Percentiles rank a stretch among this genome's conserved stretches.
phyloP scores from a whole-genome alignment of 2,888 invertebrate genomes.

The Conistra vaccinii region DNA sequence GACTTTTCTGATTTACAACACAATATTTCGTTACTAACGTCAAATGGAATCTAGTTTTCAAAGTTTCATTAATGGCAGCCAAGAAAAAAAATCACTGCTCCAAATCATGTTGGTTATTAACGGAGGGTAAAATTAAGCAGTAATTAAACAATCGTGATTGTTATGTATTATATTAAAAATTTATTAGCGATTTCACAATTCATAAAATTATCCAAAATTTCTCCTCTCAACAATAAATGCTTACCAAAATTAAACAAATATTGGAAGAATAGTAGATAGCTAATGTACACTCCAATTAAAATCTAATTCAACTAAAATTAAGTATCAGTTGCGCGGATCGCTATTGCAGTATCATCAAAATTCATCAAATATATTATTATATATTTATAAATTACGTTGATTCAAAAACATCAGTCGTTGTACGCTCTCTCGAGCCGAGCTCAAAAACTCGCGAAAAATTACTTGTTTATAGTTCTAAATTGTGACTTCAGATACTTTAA shows the following conservation, averaged over 20 bases:
- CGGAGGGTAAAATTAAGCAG: not conserved
- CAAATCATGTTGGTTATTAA: not conserved
- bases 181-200: constrained; percentile 72
- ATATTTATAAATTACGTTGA: constrained; percentile 34
- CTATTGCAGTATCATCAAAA: constrained; percentile 23
- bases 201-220: constrained; percentile 72
- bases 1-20: not conserved
- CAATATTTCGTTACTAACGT: not conserved
- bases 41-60: not conserved
- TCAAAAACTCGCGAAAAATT: constrained; percentile 25
- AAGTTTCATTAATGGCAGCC: not conserved
- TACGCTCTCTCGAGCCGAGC: constrained; percentile 8
- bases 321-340: constrained; percentile 48
- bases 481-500: constrained; percentile 52
- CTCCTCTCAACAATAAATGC: constrained; percentile 69
- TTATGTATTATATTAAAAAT: constrained; percentile 69
- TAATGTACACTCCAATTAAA: constrained; percentile 51
- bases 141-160: constrained; percentile 4
- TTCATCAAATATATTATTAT: constrained; percentile 14
- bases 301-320: constrained; percentile 48
- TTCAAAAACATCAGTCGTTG: constrained; percentile 61
- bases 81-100: not conserved
- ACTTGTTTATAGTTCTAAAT: constrained; percentile 21
- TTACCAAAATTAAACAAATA: constrained; percentile 62
- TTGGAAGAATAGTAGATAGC: constrained; percentile 60